Percentiles rank a stretch among this genome's conserved stretches.
phyloP scores from a whole-genome alignment of 1,140 invertebrate species.

The Bombus difficillimus region DNA sequence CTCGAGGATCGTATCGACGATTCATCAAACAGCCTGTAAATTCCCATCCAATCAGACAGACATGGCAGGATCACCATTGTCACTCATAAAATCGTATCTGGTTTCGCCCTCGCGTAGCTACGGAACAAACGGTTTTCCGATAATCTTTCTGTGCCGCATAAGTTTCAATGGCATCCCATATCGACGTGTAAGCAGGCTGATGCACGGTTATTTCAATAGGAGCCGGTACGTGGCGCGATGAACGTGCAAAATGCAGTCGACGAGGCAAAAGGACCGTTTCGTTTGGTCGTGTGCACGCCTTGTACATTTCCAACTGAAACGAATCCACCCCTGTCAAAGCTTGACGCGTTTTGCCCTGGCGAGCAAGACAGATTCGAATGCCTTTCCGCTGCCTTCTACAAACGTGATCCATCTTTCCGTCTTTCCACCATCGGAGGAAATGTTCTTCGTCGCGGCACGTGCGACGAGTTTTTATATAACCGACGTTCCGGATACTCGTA shows the following conservation, averaged over 20 bases:
- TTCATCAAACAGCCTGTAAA: neutral
- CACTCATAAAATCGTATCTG: neutral
- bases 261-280: neutral
- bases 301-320: conserved; percentile 26
- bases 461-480: neutral
- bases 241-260: conserved; percentile 28
- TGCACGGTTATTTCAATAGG: conserved; percentile 43
- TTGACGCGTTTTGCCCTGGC: conserved; percentile 1
- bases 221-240: conserved; percentile 4
- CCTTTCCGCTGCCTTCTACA: neutral
- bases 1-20: neutral
- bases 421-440: neutral
- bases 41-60: neutral
- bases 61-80: neutral
- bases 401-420: conserved; percentile 19
- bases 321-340: conserved; percentile 26
- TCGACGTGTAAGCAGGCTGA: conserved; percentile 19
- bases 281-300: neutral
- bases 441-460: neutral
- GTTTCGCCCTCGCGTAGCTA: too few species aligned
- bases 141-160: conserved; percentile 28
- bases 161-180: conserved; percentile 20
- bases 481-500: neutral
- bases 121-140: conserved; percentile 39
- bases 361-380: conserved; percentile 31